Percentiles rank a stretch among this genome's conserved stretches.
Evolutionary conservation across 2,797 vertebrate genomes (phyloP).

Genomic region (Zenarchopterus dispar): DNA sequence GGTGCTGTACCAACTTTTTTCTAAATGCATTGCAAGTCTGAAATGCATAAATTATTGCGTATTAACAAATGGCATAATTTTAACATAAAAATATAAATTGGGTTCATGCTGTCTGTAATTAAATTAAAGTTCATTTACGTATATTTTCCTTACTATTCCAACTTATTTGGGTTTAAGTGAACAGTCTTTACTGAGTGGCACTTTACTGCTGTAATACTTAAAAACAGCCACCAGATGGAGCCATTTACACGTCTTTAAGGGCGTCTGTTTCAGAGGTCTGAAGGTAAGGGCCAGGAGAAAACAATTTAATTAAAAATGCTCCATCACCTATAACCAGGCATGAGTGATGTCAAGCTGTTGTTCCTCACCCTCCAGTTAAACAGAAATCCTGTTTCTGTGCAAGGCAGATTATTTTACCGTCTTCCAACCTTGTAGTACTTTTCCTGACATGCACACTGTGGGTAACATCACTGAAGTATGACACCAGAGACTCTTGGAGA

Average conservation of each 20-base stretch:
- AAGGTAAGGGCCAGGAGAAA: not conserved
- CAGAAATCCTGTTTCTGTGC: not conserved
- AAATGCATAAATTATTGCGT: too few relatives aligned
- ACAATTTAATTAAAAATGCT: slow-evolving; percentile 4
- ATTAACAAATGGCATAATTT: too few relatives aligned
- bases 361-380: slow-evolving; percentile 12
- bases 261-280: not conserved
- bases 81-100: too few relatives aligned
- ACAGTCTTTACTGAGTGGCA: not conserved
- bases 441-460: not conserved
- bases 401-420: slow-evolving; percentile 16
- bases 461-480: slow-evolving; percentile 23
- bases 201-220: not conserved
- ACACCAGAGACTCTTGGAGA: slow-evolving; percentile 17
- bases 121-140: too few relatives aligned
- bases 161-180: too few relatives aligned
- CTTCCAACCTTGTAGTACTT: not conserved
- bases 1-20: too few relatives aligned
- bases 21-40: too few relatives aligned
- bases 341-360: slow-evolving; percentile 27
- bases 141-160: too few relatives aligned
- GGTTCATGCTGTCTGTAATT: too few relatives aligned
- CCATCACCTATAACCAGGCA: slow-evolving; percentile 26
- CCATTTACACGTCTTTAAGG: not conserved
- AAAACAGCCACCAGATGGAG: slow-evolving; percentile 62